phyloP scores from a whole-genome alignment of 2,113 vertebrate genomes.

The Hypanus sabinus region DNA sequence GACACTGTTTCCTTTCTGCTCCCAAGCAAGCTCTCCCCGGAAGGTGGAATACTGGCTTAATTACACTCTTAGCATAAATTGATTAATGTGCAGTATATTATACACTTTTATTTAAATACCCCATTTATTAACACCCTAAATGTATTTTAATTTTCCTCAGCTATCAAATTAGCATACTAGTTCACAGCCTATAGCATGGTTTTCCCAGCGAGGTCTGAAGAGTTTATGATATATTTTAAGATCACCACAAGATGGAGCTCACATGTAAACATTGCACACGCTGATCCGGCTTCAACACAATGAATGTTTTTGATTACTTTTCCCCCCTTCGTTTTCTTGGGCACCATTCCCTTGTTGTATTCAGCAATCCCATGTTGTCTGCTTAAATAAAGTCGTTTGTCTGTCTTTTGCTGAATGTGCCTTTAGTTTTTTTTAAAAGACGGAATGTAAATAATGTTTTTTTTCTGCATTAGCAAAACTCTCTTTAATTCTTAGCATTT shows the following conservation, averaged over 20 bases:
- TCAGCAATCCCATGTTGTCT: not conserved
- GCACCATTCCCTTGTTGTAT: not conserved
- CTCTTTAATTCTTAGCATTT: not conserved
- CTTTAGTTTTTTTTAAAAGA: not conserved
- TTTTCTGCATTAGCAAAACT: not conserved
- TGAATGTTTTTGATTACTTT: constrained; percentile 6
- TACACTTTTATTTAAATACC: constrained; percentile 49
- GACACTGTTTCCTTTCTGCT: constrained; percentile 53
- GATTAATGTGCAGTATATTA: constrained; percentile 58
- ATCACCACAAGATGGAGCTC: constrained; percentile 55
- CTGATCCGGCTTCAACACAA: not conserved
- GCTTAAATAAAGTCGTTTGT: not conserved
- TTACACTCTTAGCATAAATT: constrained; percentile 55
- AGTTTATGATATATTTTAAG: accelerated
- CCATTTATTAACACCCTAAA: constrained; percentile 50
- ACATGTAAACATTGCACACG: constrained; percentile 34
- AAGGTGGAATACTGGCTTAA: constrained; percentile 53
- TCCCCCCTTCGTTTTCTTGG: not conserved
- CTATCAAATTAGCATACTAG: constrained; percentile 31
- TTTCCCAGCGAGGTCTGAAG: not conserved
- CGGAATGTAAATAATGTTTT: not conserved
- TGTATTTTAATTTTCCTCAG: constrained; percentile 48
- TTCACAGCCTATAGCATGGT: not conserved
- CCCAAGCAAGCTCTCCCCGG: constrained; percentile 49
- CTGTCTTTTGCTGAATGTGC: not conserved